Base-by-base conservation (phyloP, 2,888 invertebrate species). In the Timema cristinae region DNA sequence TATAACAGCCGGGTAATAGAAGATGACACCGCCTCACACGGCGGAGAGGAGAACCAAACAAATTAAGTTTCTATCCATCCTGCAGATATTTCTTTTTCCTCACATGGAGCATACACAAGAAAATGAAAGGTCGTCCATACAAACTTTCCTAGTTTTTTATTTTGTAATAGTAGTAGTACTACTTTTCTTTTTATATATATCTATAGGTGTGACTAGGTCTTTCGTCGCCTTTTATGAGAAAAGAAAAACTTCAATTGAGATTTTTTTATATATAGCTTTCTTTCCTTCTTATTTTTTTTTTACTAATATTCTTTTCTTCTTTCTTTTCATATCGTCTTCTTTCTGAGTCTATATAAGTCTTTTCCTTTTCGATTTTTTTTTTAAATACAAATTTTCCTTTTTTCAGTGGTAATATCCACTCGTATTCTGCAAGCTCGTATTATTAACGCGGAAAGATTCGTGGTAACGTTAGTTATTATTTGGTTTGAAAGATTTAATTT, bases 31-130 rank as follows among this genome's bases (percentile, higher is more conserved):
- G 11, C 68, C 68, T 47, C 47, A n/a, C 48, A 52, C 51, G 52
- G 15, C n/a, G 47, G 52, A 68, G 68, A 51, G 47, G 47, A 56
- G 47, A 71, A 54, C 71, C 66, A 68, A 59, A 71, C 67, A 71
- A 71, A 71, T 71, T 71, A 71, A 68, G 71, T 63, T 56, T 56
- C 54, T 50, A n/a, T 48, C 63, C 63, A 63, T 63, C 63, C 63
- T 10, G 9, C 63, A 2, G 32, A 32, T 32, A 32, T 13, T 48
- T 32, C 59, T 8, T 32, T 32, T 47, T 47, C 32, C 63, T 32
- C 63, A 48, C 63, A 16, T 63, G 32, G 32, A 32, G 32, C 32
- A 32, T 32, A 32, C 32, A 32, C 47, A 47, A 32, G n/a, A 47
- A 63, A 63, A 63, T 63, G 63, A 63, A 63, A 63, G 63, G 63